A percentile compares a stretch with the other conserved stretches of the same genome.
Conservation (phyloP, 1,140 invertebrate species). For the Neodiprion virginianus region DNA sequence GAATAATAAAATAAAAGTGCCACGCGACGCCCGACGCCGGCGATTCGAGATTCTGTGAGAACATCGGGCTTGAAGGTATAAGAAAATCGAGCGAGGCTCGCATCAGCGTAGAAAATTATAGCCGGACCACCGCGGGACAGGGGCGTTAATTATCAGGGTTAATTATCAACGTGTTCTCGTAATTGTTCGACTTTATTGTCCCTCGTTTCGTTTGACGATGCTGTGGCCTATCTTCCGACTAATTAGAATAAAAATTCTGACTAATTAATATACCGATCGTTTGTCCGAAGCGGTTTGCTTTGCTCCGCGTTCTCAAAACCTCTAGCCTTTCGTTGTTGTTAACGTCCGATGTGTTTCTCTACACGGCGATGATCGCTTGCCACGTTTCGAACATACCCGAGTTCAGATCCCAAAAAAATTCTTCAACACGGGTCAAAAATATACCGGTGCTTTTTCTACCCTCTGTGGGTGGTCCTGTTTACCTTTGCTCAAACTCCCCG, state of each 20-base stretch:
- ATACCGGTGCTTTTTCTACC: background rate
- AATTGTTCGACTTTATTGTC: conserved; percentile 5
- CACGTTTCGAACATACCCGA: background rate
- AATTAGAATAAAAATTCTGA: conserved; percentile 7
- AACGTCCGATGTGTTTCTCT: background rate
- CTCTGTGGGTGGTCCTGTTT: background rate
- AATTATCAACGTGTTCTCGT: conserved; percentile 7
- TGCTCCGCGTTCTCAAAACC: too few relatives aligned
- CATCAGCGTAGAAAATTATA: background rate
- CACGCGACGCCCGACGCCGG: too few relatives aligned
- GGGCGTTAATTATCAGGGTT: conserved; percentile 2
- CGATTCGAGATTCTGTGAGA: too few relatives aligned
- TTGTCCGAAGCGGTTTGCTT: background rate
- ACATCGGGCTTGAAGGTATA: too few relatives aligned
- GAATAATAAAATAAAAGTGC: too few relatives aligned
- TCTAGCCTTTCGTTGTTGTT: background rate
- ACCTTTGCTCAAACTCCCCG: too few relatives aligned
- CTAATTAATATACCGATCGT: conserved; percentile 7
- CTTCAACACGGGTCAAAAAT: too few relatives aligned
- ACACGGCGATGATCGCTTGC: background rate
- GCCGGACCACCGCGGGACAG: background rate
- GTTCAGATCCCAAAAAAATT: too few relatives aligned
- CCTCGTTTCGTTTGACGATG: background rate
- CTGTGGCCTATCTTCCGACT: background rate
- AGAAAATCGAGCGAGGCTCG: too few relatives aligned